Percentiles rank a stretch among this genome's conserved stretches.
phyloP scores from a whole-genome alignment of 2,888 invertebrate genomes.

The Cordylochernes scorpioides region DNA sequence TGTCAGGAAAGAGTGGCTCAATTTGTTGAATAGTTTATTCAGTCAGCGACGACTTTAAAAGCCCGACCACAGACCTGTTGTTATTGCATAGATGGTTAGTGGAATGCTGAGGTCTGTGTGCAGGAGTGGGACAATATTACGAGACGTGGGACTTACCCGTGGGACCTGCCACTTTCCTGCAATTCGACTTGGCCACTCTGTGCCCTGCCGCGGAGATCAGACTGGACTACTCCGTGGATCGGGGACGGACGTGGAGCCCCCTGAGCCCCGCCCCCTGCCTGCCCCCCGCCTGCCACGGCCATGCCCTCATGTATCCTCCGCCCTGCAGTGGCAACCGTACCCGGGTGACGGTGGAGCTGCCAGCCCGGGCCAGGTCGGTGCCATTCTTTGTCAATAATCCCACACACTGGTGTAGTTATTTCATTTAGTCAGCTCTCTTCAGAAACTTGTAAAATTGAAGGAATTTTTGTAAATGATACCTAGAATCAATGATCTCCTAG shows the following conservation, averaged over 20 bases:
- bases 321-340: slow-evolving; percentile 20
- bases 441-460: no score
- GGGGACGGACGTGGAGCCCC: slow-evolving; percentile 22
- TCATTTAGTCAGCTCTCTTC: no score
- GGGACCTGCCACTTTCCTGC: slow-evolving; percentile 22
- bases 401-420: no score
- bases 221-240: slow-evolving; percentile 23
- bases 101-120: slow-evolving; percentile 1
- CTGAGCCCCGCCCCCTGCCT: slow-evolving; percentile 20
- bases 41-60: no score
- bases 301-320: no score
- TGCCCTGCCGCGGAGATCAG: no score
- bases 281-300: slow-evolving; percentile 22
- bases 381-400: slow-evolving; percentile 1
- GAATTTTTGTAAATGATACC: no score
- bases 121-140: slow-evolving; percentile 18
- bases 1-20: no score
- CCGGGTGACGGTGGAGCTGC: slow-evolving; percentile 21
- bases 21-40: no score
- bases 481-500: no score
- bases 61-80: no score
- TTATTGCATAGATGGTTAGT: no score
- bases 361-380: slow-evolving; percentile 21
- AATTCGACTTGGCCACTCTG: slow-evolving; percentile 24
- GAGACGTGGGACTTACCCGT: slow-evolving; percentile 25